Base-by-base conservation (phyloP, 92 coral and sea anemone genomes). In the Actinernus sp. region DNA sequence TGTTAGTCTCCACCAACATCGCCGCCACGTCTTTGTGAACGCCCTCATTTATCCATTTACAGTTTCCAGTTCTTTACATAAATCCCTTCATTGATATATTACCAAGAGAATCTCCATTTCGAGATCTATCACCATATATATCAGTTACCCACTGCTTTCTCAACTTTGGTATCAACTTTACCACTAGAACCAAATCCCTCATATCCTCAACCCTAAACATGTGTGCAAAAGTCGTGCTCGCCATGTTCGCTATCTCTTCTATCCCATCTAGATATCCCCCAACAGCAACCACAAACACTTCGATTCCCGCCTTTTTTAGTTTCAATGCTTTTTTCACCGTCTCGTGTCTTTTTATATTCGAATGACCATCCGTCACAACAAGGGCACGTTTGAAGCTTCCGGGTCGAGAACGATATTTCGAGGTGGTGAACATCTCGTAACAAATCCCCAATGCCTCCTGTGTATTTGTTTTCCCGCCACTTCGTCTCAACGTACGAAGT, bases 401-500 rank as follows among this genome's bases (percentile, higher is more conserved):
- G 13, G 19, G 44, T 3, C 90, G 81, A 11, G 69, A 63, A 1
- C 96, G 90, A 24, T 58, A 68, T 10, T 47, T 9, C 38, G 61
- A 54, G 36, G 57, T 47, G 4, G 59, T 64, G 31, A 83, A 73
- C 45, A 89, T 66, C 41, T 53, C 37, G 46, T 55, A 49, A 55
- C 89, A 76, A 53, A 54, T 48, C 43, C 68, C 84, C 68, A 89
- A 34, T 13, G 96, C 96, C 20, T 84, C 90, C 48, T 89, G 96
- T 66, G 85, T 83, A 44, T 89, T 89, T 27, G 96, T 89, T 65
- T 89, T 89, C 33, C 96, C 96, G 20, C 96, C 91, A 9, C 74
- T 78, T 57, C 91, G 72, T 33, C 60, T 68, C 31, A 84, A 51
- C 52, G 27, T 36, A 63, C 56, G 61, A 44, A 89, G 80, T 46